Evolutionary conservation across 2,888 invertebrate species (phyloP).

Genomic region (Polyommatus icarus): DNA sequence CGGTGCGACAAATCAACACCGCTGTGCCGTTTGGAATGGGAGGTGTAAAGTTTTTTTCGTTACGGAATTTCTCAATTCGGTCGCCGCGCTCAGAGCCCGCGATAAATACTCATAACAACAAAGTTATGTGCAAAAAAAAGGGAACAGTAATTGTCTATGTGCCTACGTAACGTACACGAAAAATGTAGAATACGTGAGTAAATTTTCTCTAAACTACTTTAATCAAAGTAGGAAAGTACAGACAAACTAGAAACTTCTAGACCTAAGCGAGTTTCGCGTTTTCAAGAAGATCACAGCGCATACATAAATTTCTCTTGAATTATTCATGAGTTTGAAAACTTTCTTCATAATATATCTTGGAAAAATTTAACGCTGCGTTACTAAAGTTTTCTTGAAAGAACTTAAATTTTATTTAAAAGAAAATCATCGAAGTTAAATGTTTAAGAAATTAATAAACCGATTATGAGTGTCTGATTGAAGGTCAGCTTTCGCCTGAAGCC

Average conservation of each 20-base stretch:
- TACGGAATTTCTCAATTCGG: too few species aligned
- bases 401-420: neutral
- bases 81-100: too few species aligned
- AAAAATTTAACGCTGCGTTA: neutral
- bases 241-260: slow-evolving; percentile 1
- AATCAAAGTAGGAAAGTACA: neutral
- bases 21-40: too few species aligned
- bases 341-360: slow-evolving; percentile 16
- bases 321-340: slow-evolving; percentile 19
- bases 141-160: too few species aligned
- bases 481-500: neutral
- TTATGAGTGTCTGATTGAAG: neutral
- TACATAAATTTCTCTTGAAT: neutral
- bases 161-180: too few species aligned
- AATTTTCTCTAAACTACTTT: too few species aligned
- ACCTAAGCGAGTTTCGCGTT: slow-evolving; percentile 4
- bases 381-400: neutral
- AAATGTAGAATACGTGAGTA: too few species aligned
- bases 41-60: too few species aligned
- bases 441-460: neutral
- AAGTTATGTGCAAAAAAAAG: too few species aligned
- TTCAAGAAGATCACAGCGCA: neutral
- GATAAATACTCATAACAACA: too few species aligned
- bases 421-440: neutral
- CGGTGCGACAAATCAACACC: too few species aligned